These are phyloP conservation scores for Rhingia campestris DNA, from an alignment of 2,888 invertebrate species.

Conservation along the genomic window DNA sequence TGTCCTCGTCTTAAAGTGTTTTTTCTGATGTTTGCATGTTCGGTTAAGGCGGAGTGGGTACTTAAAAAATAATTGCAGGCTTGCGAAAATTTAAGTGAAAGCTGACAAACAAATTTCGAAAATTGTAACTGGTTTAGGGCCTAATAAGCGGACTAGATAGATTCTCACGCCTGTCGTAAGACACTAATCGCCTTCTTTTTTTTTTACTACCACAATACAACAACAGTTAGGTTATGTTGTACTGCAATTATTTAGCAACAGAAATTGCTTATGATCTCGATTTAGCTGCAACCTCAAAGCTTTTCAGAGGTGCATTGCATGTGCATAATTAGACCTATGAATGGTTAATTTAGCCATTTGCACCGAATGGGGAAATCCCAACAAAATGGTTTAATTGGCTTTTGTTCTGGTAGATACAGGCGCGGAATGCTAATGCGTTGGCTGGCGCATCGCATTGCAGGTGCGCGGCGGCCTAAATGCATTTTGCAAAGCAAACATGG, in stretches of 20 bases:
- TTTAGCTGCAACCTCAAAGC: background rate
- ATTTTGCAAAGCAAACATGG: conserved; percentile 41
- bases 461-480: conserved; percentile 32
- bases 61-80: conserved; percentile 8
- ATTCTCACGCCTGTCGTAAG: conserved; percentile 11
- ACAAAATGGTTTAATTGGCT: conserved; percentile 65
- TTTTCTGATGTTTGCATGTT: background rate
- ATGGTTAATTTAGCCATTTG: conserved; percentile 37
- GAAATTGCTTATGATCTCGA: conserved; percentile 28
- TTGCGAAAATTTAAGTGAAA: conserved; percentile 17
- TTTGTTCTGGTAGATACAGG: conserved; percentile 39
- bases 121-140: background rate
- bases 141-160: background rate
- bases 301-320: conserved; percentile 23
- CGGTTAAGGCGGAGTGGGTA: background rate
- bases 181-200: conserved; percentile 6
- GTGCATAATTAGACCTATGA: conserved; percentile 44
- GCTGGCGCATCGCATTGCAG: conserved; percentile 14
- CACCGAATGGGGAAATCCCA: conserved; percentile 53
- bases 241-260: background rate
- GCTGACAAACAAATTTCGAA: background rate
- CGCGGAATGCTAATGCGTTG: conserved; percentile 21
- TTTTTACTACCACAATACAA: background rate
- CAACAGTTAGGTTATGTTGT: no score
- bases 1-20: conserved; percentile 8